phyloP scores from a whole-genome alignment of 2,113 vertebrate genomes.

The Bubalus kerabau region DNA sequence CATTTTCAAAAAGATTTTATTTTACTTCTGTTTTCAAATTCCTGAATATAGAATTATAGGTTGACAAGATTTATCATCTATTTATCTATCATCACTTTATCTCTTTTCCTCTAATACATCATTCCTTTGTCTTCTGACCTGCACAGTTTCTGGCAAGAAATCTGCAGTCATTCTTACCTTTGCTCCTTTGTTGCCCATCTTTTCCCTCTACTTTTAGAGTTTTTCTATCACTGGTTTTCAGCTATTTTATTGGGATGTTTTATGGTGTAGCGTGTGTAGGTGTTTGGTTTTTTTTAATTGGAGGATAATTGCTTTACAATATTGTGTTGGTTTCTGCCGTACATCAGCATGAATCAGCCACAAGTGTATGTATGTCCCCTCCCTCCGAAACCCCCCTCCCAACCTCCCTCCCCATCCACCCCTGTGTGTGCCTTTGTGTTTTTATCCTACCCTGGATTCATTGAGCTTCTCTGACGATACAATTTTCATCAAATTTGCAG shows the following conservation, averaged over 20 bases:
- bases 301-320: background rate
- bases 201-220: background rate
- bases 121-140: background rate
- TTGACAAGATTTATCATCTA: background rate
- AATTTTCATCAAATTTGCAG: background rate
- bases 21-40: background rate
- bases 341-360: background rate
- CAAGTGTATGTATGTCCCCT: background rate
- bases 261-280: background rate
- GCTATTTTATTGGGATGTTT: background rate
- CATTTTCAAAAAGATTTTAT: background rate
- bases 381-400: accelerated
- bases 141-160: background rate
- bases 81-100: background rate
- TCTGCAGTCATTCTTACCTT: background rate
- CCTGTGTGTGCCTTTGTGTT: background rate
- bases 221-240: background rate
- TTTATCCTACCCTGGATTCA: background rate
- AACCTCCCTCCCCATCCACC: background rate
- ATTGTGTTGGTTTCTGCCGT: background rate
- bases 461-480: background rate
- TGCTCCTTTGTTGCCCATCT: background rate
- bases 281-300: background rate
- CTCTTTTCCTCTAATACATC: background rate
- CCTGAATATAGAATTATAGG: background rate